phyloP scores from a whole-genome alignment of 53 echinoderm and acorn worm genomes.

The Holothuria leucospilota region DNA sequence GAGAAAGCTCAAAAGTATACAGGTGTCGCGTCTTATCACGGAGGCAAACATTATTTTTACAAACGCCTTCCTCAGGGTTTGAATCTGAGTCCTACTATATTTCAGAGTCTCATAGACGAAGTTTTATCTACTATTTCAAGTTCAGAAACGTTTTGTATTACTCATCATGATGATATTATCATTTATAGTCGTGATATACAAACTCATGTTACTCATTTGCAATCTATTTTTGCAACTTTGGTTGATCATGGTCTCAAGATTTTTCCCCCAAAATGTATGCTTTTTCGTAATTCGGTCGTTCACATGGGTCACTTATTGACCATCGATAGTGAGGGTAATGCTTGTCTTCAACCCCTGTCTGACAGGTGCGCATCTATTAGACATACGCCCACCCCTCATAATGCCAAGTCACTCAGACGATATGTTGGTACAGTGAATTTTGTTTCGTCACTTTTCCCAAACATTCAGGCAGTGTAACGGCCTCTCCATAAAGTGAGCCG shows the following conservation, averaged over 20 bases:
- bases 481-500: no score
- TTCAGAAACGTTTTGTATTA: slow-evolving; percentile 47
- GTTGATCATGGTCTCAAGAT: slow-evolving; percentile 33
- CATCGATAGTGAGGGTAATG: background rate
- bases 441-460: slow-evolving; percentile 35
- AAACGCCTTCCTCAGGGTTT: slow-evolving; percentile 63
- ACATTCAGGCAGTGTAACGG: background rate
- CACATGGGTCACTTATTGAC: slow-evolving; percentile 16
- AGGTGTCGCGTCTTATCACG: slow-evolving; percentile 66
- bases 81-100: slow-evolving; percentile 52
- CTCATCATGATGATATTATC: slow-evolving; percentile 65
- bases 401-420: slow-evolving; percentile 17
- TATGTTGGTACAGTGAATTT: slow-evolving; percentile 42
- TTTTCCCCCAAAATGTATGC: slow-evolving; percentile 17
- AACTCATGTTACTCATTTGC: slow-evolving; percentile 46
- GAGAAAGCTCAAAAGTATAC: slow-evolving; percentile 59
- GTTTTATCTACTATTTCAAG: slow-evolving; percentile 46
- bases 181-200: slow-evolving; percentile 49
- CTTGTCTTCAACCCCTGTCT: background rate
- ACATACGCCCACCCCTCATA: background rate
- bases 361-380: slow-evolving; percentile 6
- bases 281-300: slow-evolving; percentile 10
- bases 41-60: slow-evolving; percentile 63
- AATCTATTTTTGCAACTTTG: slow-evolving; percentile 28
- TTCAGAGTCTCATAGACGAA: slow-evolving; percentile 64